Percentiles rank a stretch among this genome's conserved stretches.
Evolutionary conservation across 2,888 invertebrate species (phyloP).

Genomic region (Trypoxylon attenuatum): DNA sequence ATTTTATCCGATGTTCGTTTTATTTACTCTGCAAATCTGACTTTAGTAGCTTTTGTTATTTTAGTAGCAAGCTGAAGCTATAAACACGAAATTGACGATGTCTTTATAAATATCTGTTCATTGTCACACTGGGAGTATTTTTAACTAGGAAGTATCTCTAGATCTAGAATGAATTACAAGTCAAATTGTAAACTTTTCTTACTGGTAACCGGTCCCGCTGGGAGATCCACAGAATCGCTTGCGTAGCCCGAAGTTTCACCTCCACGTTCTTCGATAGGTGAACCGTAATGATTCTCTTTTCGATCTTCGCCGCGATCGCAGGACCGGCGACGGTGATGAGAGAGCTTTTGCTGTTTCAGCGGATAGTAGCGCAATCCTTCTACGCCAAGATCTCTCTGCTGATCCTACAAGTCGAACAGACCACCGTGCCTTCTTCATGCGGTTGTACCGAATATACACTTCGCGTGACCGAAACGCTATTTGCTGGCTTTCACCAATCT

Average conservation of each 20-base stretch:
- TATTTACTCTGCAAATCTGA: no score
- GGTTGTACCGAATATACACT: constrained; percentile 5
- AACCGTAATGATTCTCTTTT: constrained; percentile 46
- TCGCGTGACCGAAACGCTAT: constrained; percentile 48
- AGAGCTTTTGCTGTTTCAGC: constrained; percentile 39
- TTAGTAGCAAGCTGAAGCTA: no score
- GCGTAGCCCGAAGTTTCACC: constrained; percentile 88
- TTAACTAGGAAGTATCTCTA: no score
- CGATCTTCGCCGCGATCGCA: constrained; percentile 72
- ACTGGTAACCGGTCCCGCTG: constrained; percentile 32
- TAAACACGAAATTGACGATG: no score
- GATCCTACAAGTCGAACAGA: constrained; percentile 36
- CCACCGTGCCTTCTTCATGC: constrained; percentile 4
- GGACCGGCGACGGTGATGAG: constrained; percentile 28
- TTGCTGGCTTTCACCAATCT: constrained; percentile 30
- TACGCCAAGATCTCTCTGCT: constrained; percentile 52
- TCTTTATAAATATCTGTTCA: no score
- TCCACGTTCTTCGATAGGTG: constrained; percentile 63
- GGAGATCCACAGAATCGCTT: constrained; percentile 81
- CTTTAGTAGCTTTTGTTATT: no score
- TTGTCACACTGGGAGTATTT: no score
- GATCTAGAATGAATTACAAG: not conserved
- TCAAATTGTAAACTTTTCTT: not conserved
- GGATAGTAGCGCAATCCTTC: constrained; percentile 55
- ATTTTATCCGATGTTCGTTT: no score